These are phyloP conservation scores for Huso huso DNA, from an alignment of 2,797 vertebrate species.

Conservation along the genomic window DNA sequence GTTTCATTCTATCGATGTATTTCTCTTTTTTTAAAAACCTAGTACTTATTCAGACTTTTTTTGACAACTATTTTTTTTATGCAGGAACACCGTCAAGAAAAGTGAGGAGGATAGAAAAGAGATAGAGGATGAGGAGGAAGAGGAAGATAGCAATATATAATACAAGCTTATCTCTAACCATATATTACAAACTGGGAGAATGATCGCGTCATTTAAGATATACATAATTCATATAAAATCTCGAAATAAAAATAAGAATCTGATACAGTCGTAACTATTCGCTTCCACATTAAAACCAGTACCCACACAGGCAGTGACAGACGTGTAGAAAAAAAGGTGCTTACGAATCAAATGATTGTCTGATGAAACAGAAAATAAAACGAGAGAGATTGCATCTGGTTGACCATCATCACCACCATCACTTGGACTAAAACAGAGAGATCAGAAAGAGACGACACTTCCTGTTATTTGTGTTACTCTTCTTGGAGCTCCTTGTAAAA, in stretches of 20 bases:
- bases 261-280: conserved; percentile 80
- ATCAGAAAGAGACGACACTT: conserved; percentile 52
- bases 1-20: conserved; percentile 42
- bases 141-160: conserved; percentile 63
- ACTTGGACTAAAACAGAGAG: conserved; percentile 48
- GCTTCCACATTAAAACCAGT: conserved; percentile 70
- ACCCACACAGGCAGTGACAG: conserved; percentile 76
- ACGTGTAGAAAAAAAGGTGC: conserved; percentile 77
- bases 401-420: conserved; percentile 37
- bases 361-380: conserved; percentile 63
- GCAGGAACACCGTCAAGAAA: conserved; percentile 46
- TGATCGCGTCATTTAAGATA: conserved; percentile 74
- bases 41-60: conserved; percentile 31
- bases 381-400: conserved; percentile 58
- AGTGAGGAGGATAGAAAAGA: conserved; percentile 28
- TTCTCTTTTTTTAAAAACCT: conserved; percentile 44
- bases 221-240: conserved; percentile 88
- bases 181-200: conserved; percentile 75
- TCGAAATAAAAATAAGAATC: conserved; percentile 85
- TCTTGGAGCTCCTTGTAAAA: conserved; percentile 58
- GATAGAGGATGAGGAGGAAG: conserved; percentile 10
- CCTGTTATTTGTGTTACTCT: conserved; percentile 55
- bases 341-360: conserved; percentile 84
- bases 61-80: conserved; percentile 41
- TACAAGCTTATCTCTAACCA: conserved; percentile 77